A percentile compares a stretch with the other conserved stretches of the same genome.
Evolutionary conservation across 2,113 vertebrate species (phyloP).

Genomic region (Psettodes erumei): DNA sequence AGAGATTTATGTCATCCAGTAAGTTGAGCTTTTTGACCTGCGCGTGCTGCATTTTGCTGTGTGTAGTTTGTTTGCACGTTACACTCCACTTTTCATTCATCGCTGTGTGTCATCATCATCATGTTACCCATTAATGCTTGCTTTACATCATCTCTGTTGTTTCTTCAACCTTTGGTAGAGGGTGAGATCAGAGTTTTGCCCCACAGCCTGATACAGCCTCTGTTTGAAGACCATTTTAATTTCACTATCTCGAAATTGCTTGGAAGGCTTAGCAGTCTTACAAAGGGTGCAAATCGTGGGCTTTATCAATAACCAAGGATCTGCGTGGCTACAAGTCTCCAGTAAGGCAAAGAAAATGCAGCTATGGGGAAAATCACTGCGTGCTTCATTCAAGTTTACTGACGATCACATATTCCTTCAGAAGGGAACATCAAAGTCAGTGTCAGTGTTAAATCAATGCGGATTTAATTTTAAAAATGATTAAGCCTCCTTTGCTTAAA

Average conservation of each 20-base stretch:
- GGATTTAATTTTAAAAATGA: slow-evolving; percentile 35
- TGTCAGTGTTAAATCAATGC: slow-evolving; percentile 19
- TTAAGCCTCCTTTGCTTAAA: slow-evolving; percentile 11
- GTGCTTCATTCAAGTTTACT: slow-evolving; percentile 4
- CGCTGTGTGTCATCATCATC: slow-evolving; percentile 2
- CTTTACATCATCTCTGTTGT: slow-evolving; percentile 15
- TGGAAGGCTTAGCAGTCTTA: slow-evolving; percentile 29
- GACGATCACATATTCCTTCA: slow-evolving; percentile 36
- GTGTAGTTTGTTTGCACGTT: slow-evolving; percentile 23
- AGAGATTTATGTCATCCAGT: slow-evolving; percentile 99
- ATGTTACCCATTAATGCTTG: slow-evolving; percentile 9
- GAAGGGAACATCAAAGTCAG: slow-evolving; percentile 42
- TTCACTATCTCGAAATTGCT: slow-evolving; percentile 55
- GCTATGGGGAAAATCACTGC: background rate
- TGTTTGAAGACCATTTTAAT: slow-evolving; percentile 53
- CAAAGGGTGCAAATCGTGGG: slow-evolving; percentile 26
- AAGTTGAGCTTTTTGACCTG: slow-evolving; percentile 83
- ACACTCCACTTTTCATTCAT: background rate
- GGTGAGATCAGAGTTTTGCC: slow-evolving; percentile 20
- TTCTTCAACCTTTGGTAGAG: slow-evolving; percentile 11
- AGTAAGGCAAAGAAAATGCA: slow-evolving; percentile 32
- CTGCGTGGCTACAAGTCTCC: slow-evolving; percentile 22
- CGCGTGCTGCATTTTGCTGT: slow-evolving; percentile 41
- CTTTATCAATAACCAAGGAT: slow-evolving; percentile 32
- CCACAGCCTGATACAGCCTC: slow-evolving; percentile 21